Conservation (phyloP, 2,113 vertebrate species). For the Cricetomys ansorgei region DNA sequence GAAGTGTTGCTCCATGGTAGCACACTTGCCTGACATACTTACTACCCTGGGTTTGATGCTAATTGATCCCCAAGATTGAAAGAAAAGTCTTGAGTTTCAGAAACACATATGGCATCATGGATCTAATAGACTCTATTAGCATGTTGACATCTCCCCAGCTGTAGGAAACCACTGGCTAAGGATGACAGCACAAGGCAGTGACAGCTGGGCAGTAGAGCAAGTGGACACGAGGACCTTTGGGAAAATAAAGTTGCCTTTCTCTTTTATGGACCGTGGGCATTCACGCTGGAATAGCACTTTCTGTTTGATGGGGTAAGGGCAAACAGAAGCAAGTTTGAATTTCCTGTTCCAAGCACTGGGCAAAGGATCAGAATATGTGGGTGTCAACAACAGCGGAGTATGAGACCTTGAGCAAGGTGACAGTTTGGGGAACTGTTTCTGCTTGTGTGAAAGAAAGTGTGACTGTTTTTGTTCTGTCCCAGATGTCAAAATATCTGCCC, state of each 20-base stretch:
- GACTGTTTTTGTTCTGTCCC: not conserved
- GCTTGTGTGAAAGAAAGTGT: not conserved
- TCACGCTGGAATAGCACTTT: not conserved
- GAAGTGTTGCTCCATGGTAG: not conserved
- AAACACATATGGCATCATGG: not conserved
- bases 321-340: not conserved
- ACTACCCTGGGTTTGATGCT: not conserved
- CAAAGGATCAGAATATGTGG: not conserved
- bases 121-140: not conserved
- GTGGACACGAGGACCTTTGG: not conserved
- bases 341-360: not conserved
- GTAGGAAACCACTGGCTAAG: not conserved
- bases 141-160: not conserved
- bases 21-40: not conserved
- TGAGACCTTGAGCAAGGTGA: rapidly evolving
- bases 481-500: not conserved
- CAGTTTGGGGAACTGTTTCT: not conserved
- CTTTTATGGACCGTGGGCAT: not conserved
- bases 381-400: not conserved
- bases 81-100: not conserved
- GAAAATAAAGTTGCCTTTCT: not conserved
- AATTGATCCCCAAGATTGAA: not conserved
- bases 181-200: not conserved
- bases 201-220: not conserved
- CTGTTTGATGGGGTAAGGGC: not conserved